Evolutionary conservation across 2,888 invertebrate species (phyloP), one percentile per base, ranked within the genome.

Genomic region (Epistrophella euchroma): DNA sequence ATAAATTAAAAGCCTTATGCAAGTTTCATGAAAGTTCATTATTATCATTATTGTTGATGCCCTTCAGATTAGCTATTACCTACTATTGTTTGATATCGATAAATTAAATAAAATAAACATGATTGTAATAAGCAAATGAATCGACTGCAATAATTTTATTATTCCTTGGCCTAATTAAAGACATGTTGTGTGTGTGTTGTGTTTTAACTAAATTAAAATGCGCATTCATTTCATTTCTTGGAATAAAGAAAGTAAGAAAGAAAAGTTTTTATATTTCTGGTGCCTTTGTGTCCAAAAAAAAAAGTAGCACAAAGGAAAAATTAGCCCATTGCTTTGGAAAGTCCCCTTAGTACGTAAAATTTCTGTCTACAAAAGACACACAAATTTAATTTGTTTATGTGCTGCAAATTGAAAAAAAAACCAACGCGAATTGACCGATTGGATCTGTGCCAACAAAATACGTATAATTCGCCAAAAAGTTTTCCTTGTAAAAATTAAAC

Each of bases 351-450:
- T 47, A 5, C 17, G 43, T 45, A 68, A 2, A 50, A 35, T 19
- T 5, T 17, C n/a, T 28, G 19, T 47, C 7, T 19, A 15, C 13
- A 47, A 47, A 66, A 47, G 13, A 47, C 15, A 66, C 15, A n/a
- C 11, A 47, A 15, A 52, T 10, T 58, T 52, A 70, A 55, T 68
- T 37, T 37, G 15, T 68, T 28, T 68, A 28, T 50, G 62, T 74
- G 25, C 75, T 79, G 35, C 68, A 50, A 56, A 17, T 43, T n/a
- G 7, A n/a, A 43, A 62, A 47, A 83, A 78, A 45, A 25, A 76
- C 75, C 76, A 80, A 17, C 76, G 64, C 19, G 73, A 81, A 77
- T 72, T 85, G 68, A 73, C 76, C 81, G 77, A 47, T 77, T 85
- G 85, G 81, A 60, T 1, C 1, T 5, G n/a, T 17, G 76, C 85